These are phyloP conservation scores for Diplodus puntazzo DNA, from an alignment of 2,797 vertebrate genomes.

Conservation along the genomic window DNA sequence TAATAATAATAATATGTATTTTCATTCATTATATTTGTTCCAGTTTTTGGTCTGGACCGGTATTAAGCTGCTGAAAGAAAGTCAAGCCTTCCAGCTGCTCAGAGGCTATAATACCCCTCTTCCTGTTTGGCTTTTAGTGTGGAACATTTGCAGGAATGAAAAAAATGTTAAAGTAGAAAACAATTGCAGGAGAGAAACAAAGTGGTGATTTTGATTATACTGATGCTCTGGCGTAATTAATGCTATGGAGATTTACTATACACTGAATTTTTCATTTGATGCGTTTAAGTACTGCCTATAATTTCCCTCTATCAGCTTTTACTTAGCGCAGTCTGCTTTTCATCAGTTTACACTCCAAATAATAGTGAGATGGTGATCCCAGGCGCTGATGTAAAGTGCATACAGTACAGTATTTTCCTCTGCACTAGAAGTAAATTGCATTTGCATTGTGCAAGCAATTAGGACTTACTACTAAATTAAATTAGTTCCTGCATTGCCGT, in stretches of 20 bases:
- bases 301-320: not conserved
- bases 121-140: not conserved
- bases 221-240: not conserved
- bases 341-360: conserved; percentile 7
- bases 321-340: conserved; percentile 7
- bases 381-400: not conserved
- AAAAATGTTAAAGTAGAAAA: not conserved
- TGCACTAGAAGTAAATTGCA: conserved; percentile 18
- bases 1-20: no score
- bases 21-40: no score
- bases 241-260: not conserved
- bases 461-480: conserved; percentile 19
- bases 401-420: conserved; percentile 19
- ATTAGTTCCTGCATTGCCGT: conserved; percentile 33
- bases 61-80: not conserved
- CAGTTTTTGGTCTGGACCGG: not conserved
- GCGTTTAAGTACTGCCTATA: not conserved
- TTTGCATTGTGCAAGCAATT: conserved; percentile 11
- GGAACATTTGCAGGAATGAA: conserved; percentile 1
- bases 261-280: not conserved
- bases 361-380: not conserved
- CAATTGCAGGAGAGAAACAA: not conserved
- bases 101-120: not conserved
- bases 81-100: not conserved
- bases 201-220: not conserved